Base-by-base conservation (phyloP, 2,888 invertebrate species). In the Eutolmus rufibarbis region DNA sequence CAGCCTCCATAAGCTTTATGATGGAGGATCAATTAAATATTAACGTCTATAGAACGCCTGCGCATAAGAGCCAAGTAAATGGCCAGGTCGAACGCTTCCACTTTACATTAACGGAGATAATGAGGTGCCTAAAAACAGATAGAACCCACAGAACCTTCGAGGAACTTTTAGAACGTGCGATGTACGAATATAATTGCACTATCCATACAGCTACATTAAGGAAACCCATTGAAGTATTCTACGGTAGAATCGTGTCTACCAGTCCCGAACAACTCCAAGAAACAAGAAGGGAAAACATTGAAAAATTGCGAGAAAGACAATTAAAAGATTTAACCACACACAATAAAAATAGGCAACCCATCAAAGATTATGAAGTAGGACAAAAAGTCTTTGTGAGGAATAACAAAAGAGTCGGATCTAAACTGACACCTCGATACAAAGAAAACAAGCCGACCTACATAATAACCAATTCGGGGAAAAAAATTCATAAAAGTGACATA, bases 21-120 rank as follows among this genome's bases (percentile, higher is more conserved):
- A 40, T 40, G 40, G 40, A 40, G 12, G 0, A 28, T 90, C 7
- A 89, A 89, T 28, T 89, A 88, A 0, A 66, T 40, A 57, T 57
- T 5, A 57, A 57, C 9, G 1, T 57, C 23, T 57, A 23, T 19
- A 57, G 23, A 23, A 57, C 57, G 19, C 23, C 57, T 9, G 19
- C 57, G 19, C 19, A 57, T 5, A 19, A 23, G 8, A 57, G 57
- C 2, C 19, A 57, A 57, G 23, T 23, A 23, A 57, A 57, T 9
- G 57, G 23, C 0, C 57, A 23, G n/a, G 23, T 19, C 4, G 57
- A 57, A 9, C 19, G 57, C 2, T 57, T 57, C 57, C 23, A 57
- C 7, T 57, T 87, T 0, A 88, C 87, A 16, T 9, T 88, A 12
- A 7, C 76, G 1, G 87, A 87, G 19, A 88, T 84, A 7, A 82